Evolutionary conservation across 2,113 vertebrate species (phyloP).

Genomic region (Mirza zaza): DNA sequence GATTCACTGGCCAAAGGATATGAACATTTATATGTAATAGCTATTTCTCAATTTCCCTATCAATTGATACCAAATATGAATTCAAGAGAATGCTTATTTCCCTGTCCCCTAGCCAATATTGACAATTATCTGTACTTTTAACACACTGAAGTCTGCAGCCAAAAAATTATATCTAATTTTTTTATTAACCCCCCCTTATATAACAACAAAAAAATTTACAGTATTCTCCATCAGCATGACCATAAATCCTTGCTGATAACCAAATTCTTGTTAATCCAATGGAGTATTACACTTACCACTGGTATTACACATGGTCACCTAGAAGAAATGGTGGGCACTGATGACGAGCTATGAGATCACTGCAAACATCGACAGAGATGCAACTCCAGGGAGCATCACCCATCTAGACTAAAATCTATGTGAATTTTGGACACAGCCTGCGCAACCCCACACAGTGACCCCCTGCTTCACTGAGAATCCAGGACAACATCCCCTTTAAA

Average conservation of each 20-base stretch:
- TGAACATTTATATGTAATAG: neutral
- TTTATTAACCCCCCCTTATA: neutral
- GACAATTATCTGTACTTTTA: constrained; percentile 21
- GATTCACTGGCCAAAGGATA: neutral
- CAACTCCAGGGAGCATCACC: neutral
- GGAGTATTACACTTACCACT: neutral
- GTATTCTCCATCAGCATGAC: neutral
- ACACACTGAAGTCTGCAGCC: neutral
- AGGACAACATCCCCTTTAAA: neutral
- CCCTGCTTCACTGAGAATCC: neutral
- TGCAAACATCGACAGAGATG: neutral
- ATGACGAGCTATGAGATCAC: neutral
- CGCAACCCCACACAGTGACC: neutral
- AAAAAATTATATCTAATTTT: neutral
- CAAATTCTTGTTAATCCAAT: neutral
- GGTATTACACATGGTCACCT: neutral
- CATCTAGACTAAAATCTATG: neutral
- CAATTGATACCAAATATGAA: neutral
- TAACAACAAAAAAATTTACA: neutral
- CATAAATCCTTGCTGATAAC: neutral
- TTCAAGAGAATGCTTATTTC: neutral
- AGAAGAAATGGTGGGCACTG: neutral
- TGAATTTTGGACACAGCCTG: neutral
- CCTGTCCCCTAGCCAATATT: neutral
- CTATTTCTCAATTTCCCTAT: neutral